Evolutionary conservation across 2,888 invertebrate genomes (phyloP), one percentile per base, ranked within the genome.

Genomic region (Drosophila tanythrix): DNA sequence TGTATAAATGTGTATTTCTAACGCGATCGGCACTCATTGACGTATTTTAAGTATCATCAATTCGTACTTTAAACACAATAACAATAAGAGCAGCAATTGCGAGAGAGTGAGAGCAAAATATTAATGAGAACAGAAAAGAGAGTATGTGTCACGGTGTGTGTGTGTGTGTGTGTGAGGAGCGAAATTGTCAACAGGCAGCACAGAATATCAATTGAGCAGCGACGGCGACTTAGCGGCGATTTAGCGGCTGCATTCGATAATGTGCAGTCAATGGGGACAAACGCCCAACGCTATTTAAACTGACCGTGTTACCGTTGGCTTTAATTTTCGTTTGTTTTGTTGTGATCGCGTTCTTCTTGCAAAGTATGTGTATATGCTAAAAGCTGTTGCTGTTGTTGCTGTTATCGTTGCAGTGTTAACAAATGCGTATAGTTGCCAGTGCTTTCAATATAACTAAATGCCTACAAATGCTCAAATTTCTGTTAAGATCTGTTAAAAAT

Each of bases 251-350:
- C 71, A 74, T 69, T 76, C 81, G 66, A 81, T 76, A 73, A 76
- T 71, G 81, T 83, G 89, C 83, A 88, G 75, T 75, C 81, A 75
- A 46, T 74, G 70, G 70, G 62, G 64, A 55, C 71, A 70, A 75
- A 46, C 66, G 57, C 27, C 51, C 77, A 67, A 66, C 63, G 64
- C 60, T 59, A 70, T 67, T 57, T 64, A 67, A 59, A 13, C 21
- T 46, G 13, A 21, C 68, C 74, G 76, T 68, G 25, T 75, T 21
- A 75, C 59, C 60, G 56, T 69, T 74, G 60, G 60, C 69, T 60
- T 74, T 60, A n/a, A 52, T 38, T 79, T 67, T 69, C 58, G 58
- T 59, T 33, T 38, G 48, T 62, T 74, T 79, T 79, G 79, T 79
- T 78, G 63, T 79, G 77, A 71, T 79, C 79, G 77, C 59, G 66